Conservation (phyloP, 2,888 invertebrate genomes). For the Torymus auratus region DNA sequence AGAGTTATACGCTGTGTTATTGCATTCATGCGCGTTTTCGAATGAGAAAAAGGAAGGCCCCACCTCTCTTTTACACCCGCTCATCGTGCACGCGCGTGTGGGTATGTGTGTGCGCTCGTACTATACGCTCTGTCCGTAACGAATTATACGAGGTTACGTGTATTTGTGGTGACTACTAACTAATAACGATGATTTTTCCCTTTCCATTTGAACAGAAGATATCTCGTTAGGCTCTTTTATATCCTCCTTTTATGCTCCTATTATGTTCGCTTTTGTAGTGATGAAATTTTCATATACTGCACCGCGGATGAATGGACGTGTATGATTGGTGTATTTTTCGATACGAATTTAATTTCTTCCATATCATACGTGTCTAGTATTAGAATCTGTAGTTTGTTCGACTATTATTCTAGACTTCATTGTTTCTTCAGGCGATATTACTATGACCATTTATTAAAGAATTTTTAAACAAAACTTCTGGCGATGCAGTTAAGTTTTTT, state of each 20-base stretch:
- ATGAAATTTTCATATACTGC: slow-evolving; percentile 11
- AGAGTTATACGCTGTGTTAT: slow-evolving; percentile 18
- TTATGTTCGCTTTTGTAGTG: slow-evolving; percentile 12
- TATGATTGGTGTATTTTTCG: slow-evolving; percentile 14
- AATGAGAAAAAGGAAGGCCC: background rate
- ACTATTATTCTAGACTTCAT: too few species aligned
- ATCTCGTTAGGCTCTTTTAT: slow-evolving; percentile 37
- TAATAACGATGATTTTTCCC: slow-evolving; percentile 45
- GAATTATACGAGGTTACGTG: slow-evolving; percentile 4
- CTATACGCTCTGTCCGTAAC: background rate
- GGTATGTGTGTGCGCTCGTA: too few species aligned
- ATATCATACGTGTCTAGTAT: too few species aligned
- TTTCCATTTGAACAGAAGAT: slow-evolving; percentile 15
- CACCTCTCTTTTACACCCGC: slow-evolving; percentile 32
- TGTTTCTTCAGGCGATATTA: too few species aligned
- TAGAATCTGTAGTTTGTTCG: too few species aligned
- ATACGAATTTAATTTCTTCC: background rate
- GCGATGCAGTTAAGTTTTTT: too few species aligned
- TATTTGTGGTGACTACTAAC: slow-evolving; percentile 8
- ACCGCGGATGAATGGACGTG: too few species aligned
- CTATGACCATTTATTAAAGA: too few species aligned
- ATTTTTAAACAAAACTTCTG: too few species aligned
- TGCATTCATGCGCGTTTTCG: slow-evolving; percentile 1
- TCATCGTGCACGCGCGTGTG: background rate
- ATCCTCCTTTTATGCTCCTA: slow-evolving; percentile 4